Conservation (phyloP, 2,888 invertebrate genomes). For the Pollenia amentaria region DNA sequence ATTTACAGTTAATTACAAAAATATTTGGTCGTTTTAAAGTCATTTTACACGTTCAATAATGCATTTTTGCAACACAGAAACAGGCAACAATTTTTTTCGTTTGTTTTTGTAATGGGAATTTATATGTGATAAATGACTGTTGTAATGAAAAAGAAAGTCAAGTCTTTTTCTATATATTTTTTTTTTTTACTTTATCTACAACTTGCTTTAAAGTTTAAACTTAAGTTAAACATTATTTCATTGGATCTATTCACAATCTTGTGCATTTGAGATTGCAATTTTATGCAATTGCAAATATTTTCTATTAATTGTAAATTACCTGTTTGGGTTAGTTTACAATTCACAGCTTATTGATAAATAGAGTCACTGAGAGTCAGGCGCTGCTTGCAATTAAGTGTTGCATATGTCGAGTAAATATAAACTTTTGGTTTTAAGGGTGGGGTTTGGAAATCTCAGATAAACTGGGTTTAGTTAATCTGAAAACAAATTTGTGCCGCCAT, state of each 20-base stretch:
- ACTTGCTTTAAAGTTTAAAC: slow-evolving; percentile 23
- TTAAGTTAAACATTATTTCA: slow-evolving; percentile 14
- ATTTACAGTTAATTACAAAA: slow-evolving; percentile 54
- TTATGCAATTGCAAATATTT: no score
- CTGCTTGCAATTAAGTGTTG: no score
- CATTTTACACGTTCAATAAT: slow-evolving; percentile 17
- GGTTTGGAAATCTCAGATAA: no score
- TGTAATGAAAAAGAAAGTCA: slow-evolving; percentile 56
- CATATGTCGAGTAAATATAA: no score
- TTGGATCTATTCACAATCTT: neutral
- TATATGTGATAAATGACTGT: slow-evolving; percentile 46
- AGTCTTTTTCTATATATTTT: slow-evolving; percentile 4
- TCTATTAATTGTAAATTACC: no score
- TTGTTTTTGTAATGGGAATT: slow-evolving; percentile 23
- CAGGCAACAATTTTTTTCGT: neutral
- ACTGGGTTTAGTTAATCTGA: no score
- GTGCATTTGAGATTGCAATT: no score
- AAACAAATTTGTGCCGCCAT: no score
- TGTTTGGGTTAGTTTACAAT: no score
- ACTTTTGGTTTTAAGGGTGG: no score
- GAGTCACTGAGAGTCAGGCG: no score
- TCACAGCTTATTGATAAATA: no score
- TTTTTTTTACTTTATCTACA: neutral
- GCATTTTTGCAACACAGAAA: slow-evolving; percentile 29
- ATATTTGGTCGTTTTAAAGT: slow-evolving; percentile 51